These are phyloP conservation scores for Liasis olivaceus DNA, from an alignment of 2,797 vertebrate genomes.

Conservation along the genomic window DNA sequence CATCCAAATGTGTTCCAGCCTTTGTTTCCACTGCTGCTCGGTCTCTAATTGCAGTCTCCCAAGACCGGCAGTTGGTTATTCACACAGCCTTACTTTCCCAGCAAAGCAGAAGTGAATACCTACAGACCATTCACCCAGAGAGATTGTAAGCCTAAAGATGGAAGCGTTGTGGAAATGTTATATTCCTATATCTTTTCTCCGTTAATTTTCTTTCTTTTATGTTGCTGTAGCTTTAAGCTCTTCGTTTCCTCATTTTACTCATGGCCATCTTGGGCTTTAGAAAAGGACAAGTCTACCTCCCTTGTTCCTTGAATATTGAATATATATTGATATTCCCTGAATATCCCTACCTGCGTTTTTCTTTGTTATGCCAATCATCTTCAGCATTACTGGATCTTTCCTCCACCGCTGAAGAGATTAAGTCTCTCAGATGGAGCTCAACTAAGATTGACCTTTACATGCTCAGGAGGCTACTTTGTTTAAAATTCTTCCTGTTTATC, in stretches of 20 bases:
- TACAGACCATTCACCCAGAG: not conserved
- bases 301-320: not conserved
- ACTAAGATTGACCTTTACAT: not conserved
- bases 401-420: not conserved
- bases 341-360: not conserved
- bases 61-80: not conserved
- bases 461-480: not conserved
- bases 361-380: not conserved
- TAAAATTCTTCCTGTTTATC: not conserved
- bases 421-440: not conserved
- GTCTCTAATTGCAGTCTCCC: not conserved
- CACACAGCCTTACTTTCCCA: not conserved
- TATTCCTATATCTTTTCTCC: not conserved
- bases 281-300: not conserved
- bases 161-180: not conserved
- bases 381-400: not conserved
- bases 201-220: not conserved
- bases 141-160: not conserved
- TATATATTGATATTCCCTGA: not conserved
- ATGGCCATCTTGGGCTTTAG: not conserved
- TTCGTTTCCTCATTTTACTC: not conserved
- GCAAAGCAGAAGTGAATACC: not conserved
- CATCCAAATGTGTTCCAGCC: not conserved
- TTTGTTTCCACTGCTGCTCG: not conserved
- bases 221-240: not conserved